A percentile compares a stretch with the other conserved stretches of the same genome.
Evolutionary conservation across 1,140 invertebrate genomes (phyloP).

Genomic region (Dendrolimus kikuchii): DNA sequence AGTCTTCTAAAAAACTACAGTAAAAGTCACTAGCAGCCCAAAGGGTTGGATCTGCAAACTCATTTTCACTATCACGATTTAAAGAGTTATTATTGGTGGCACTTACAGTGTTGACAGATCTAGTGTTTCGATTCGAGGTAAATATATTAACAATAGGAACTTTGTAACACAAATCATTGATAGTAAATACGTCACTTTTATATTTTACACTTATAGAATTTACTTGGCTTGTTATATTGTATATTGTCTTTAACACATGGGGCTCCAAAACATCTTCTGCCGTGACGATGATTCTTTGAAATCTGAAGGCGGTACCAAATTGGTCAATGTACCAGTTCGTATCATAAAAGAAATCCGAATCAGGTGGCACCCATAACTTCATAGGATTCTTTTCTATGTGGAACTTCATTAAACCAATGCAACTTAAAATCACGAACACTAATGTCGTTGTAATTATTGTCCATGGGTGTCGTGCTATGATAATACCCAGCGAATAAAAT

Average conservation of each 20-base stretch:
- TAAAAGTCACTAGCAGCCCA: conserved; percentile 71
- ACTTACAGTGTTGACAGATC: conserved; percentile 36
- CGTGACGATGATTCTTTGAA: conserved; percentile 76
- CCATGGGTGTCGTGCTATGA: conserved; percentile 70
- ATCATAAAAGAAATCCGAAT: conserved; percentile 79
- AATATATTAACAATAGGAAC: conserved; percentile 62
- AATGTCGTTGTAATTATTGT: conserved; percentile 68
- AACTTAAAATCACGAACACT: conserved; percentile 65
- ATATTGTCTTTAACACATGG: conserved; percentile 52
- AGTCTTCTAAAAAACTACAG: conserved; percentile 73
- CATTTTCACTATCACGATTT: conserved; percentile 26
- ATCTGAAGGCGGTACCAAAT: conserved; percentile 76
- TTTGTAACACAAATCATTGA: conserved; percentile 79
- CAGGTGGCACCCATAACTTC: conserved; percentile 80
- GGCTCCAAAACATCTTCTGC: conserved; percentile 79
- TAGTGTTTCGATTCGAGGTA: conserved; percentile 45
- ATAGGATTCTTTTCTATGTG: conserved; percentile 78
- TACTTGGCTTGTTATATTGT: conserved; percentile 46
- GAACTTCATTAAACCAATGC: conserved; percentile 74
- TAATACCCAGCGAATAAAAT: conserved; percentile 68
- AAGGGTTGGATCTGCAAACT: conserved; percentile 70
- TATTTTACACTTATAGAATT: conserved; percentile 39
- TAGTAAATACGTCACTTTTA: conserved; percentile 53
- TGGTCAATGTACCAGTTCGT: conserved; percentile 82
- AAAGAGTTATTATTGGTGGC: conserved; percentile 20